A percentile compares a stretch with the other conserved stretches of the same genome.
Conservation (phyloP, 2,113 vertebrate species). For the Egretta garzetta region DNA sequence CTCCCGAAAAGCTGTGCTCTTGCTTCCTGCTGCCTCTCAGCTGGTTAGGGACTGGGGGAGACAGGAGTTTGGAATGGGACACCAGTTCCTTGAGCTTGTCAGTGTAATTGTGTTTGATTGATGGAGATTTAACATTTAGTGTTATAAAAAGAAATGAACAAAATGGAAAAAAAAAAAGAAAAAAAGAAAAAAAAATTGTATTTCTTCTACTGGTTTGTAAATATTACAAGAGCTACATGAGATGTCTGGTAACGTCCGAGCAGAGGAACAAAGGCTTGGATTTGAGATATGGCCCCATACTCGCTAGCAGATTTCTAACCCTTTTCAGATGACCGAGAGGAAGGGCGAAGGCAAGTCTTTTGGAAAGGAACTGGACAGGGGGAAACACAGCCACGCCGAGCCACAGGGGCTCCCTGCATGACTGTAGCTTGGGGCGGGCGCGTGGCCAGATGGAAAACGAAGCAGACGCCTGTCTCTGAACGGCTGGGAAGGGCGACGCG, state of each 20-base stretch:
- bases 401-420: constrained; percentile 6
- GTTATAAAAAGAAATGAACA: constrained; percentile 61
- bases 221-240: constrained; percentile 65
- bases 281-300: constrained; percentile 61
- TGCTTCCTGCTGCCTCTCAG: constrained; percentile 30
- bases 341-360: constrained; percentile 48
- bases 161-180: background rate
- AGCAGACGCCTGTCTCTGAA: constrained; percentile 39
- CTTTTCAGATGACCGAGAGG: constrained; percentile 34
- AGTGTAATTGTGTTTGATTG: constrained; percentile 69
- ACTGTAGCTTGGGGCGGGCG: constrained; percentile 50
- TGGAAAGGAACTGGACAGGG: background rate
- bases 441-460: constrained; percentile 59
- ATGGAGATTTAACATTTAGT: constrained; percentile 70
- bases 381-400: background rate
- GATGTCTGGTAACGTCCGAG: constrained; percentile 62
- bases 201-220: constrained; percentile 74
- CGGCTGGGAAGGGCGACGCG: background rate
- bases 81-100: constrained; percentile 66
- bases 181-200: background rate
- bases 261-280: constrained; percentile 56
- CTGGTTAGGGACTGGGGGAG: background rate
- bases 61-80: constrained; percentile 45
- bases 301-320: constrained; percentile 62
- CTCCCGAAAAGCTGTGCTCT: background rate